These are phyloP conservation scores for Caranx ignobilis DNA, from an alignment of 2,113 vertebrate genomes.

Conservation along the genomic window DNA sequence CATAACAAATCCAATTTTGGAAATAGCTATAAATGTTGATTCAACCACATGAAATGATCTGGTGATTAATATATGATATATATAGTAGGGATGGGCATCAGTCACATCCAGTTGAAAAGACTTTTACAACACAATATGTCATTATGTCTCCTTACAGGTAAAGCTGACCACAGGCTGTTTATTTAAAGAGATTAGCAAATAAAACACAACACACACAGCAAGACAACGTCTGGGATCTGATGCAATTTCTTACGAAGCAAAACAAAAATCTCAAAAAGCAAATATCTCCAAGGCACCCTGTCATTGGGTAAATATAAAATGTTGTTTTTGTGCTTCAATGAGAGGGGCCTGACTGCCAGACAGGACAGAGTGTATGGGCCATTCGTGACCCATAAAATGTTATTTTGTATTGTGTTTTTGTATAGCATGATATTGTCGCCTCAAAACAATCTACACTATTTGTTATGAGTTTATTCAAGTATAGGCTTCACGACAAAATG, in stretches of 20 bases:
- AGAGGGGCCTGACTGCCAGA: not conserved
- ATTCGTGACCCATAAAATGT: not conserved
- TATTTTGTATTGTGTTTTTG: not conserved
- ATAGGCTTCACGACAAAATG: slow-evolving; percentile 46
- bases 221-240: not conserved
- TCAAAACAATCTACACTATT: not conserved
- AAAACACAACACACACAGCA: not conserved
- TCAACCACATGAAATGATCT: not conserved
- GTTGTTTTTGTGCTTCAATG: not conserved
- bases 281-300: not conserved
- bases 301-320: not conserved
- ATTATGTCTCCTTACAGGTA: not conserved
- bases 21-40: not conserved
- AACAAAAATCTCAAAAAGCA: slow-evolving; percentile 1
- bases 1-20: not conserved
- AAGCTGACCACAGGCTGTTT: not conserved
- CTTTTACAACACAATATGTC: not conserved
- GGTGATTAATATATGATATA: not conserved
- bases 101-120: not conserved
- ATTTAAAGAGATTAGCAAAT: not conserved
- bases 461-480: slow-evolving; percentile 25
- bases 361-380: not conserved
- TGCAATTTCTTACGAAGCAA: not conserved
- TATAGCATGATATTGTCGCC: not conserved
- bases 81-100: not conserved